phyloP scores from a whole-genome alignment of 2,113 vertebrate genomes.

The Corythaeola cristata region DNA sequence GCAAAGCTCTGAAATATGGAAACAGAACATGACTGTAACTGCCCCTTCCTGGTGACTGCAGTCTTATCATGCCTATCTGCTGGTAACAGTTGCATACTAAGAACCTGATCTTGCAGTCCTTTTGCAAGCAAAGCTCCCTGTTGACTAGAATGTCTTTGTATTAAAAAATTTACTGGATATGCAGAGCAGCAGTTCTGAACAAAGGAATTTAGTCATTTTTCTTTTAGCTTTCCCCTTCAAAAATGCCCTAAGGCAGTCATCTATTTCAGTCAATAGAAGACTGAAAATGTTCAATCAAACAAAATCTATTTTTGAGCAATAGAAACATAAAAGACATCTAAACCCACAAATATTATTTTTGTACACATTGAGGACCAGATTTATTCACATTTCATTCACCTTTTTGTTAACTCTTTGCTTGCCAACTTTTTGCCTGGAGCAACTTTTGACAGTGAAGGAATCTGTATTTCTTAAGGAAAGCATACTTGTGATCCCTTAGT shows the following conservation, averaged over 20 bases:
- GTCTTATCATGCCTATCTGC: neutral
- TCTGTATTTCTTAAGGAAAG: conserved; percentile 22
- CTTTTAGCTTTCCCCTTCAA: conserved; percentile 39
- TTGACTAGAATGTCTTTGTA: neutral
- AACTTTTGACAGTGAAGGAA: conserved; percentile 34
- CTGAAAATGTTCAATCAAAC: conserved; percentile 68
- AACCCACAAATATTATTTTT: conserved; percentile 63
- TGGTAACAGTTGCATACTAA: neutral
- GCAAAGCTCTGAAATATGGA: neutral
- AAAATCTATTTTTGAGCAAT: conserved; percentile 55
- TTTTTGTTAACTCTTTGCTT: conserved; percentile 66
- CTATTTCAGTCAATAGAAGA: conserved; percentile 64
- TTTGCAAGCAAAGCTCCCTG: neutral
- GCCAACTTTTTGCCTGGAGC: conserved; percentile 55
- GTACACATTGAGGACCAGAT: conserved; percentile 48
- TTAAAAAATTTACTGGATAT: conserved; percentile 11
- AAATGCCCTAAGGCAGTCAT: conserved; percentile 70
- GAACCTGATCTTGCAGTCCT: neutral
- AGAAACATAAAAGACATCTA: conserved; percentile 59
- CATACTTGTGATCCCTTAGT: neutral
- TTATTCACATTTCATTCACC: conserved; percentile 60
- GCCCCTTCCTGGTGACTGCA: neutral
- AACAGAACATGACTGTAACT: neutral
- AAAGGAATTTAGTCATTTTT: conserved; percentile 13
- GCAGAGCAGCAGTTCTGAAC: conserved; percentile 18